Evolutionary conservation across 2,797 vertebrate species (phyloP).

Genomic region (Urophycis tenuis): DNA sequence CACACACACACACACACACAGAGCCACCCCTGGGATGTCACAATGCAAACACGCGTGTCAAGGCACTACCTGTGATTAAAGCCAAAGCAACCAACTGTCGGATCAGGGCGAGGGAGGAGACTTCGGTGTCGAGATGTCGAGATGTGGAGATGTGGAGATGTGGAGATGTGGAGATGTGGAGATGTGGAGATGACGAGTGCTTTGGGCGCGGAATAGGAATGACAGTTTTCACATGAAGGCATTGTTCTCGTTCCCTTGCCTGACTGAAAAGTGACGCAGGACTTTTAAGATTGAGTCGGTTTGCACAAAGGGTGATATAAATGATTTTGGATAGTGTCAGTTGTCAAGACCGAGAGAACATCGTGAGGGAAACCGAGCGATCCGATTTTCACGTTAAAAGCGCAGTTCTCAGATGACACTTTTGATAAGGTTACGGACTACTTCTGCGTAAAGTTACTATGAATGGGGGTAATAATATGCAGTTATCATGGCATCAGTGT

Average conservation of each 20-base stretch:
- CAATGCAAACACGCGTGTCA: neutral
- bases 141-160: neutral
- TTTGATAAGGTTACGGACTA: neutral
- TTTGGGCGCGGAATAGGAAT: too few species aligned
- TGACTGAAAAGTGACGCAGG: too few species aligned
- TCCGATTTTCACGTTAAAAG: too few species aligned
- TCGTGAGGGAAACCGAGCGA: too few species aligned
- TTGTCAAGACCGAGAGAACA: neutral
- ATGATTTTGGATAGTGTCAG: neutral
- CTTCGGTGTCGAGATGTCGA: neutral
- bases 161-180: neutral
- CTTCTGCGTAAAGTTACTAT: neutral
- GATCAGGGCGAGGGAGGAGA: neutral
- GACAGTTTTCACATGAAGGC: too few species aligned
- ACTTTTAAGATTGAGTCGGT: too few species aligned
- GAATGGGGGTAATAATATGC: too few species aligned
- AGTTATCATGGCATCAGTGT: too few species aligned
- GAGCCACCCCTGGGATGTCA: neutral
- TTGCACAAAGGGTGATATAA: too few species aligned
- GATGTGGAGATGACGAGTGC: too few species aligned
- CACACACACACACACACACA: too few species aligned
- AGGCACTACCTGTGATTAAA: neutral
- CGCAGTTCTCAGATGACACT: neutral
- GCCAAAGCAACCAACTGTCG: neutral
- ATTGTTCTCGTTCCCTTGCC: too few species aligned